Evolutionary conservation across 2,797 vertebrate species (phyloP).

Genomic region (Pyrocephalus nanus): DNA sequence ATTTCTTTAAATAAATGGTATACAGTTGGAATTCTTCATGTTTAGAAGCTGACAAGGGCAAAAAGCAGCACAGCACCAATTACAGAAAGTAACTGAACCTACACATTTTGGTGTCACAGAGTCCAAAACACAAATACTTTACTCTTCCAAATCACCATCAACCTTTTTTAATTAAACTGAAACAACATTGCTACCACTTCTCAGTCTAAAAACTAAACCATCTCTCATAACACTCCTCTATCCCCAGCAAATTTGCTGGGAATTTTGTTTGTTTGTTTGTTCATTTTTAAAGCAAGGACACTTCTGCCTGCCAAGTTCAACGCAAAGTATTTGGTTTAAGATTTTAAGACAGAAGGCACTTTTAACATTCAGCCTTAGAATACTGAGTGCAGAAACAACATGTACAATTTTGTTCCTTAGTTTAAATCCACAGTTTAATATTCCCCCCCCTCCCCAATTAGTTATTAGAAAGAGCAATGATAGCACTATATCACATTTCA

Average conservation of each 20-base stretch:
- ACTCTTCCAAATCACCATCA: neutral
- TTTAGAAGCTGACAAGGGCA: conserved; percentile 52
- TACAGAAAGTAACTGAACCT: conserved; percentile 10
- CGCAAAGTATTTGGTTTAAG: conserved; percentile 78
- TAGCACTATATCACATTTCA: conserved; percentile 13
- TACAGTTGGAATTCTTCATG: conserved; percentile 15
- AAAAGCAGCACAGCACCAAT: conserved; percentile 51
- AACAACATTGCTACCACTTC: conserved; percentile 55
- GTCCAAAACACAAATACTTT: conserved; percentile 18
- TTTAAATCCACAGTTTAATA: conserved; percentile 30
- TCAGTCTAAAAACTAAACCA: conserved; percentile 59
- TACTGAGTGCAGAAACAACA: conserved; percentile 56
- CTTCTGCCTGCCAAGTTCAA: conserved; percentile 78
- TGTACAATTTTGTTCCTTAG: conserved; percentile 52
- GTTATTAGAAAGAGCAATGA: conserved; percentile 68
- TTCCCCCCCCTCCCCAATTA: neutral
- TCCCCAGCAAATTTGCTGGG: neutral
- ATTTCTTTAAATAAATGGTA: conserved; percentile 31
- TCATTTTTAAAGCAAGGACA: conserved; percentile 67
- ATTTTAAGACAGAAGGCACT: conserved; percentile 84
- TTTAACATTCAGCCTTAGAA: conserved; percentile 73
- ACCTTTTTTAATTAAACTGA: neutral
- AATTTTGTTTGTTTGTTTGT: conserved; percentile 28
- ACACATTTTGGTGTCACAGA: neutral
- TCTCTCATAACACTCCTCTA: conserved; percentile 19